These are phyloP conservation scores for Morinoia aosen DNA, from an alignment of 2,888 invertebrate species.

Conservation along the genomic window DNA sequence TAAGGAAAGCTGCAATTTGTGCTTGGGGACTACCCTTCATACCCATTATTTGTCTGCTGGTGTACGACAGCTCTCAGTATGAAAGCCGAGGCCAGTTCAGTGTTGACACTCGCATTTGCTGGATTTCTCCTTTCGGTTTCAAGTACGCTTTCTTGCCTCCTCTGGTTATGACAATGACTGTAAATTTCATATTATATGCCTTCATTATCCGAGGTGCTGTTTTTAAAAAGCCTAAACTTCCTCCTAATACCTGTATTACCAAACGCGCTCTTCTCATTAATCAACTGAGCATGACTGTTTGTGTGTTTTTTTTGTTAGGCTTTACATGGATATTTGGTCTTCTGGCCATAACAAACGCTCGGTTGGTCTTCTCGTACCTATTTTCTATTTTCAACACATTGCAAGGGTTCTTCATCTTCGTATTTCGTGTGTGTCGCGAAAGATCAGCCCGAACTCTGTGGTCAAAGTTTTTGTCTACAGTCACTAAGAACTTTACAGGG, in stretches of 20 bases:
- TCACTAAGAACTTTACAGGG: constrained; percentile 53
- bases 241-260: constrained; percentile 74
- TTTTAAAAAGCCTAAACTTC: constrained; percentile 73
- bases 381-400: constrained; percentile 70
- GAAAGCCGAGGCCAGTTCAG: constrained; percentile 64
- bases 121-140: constrained; percentile 73
- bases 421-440: constrained; percentile 62
- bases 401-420: constrained; percentile 67
- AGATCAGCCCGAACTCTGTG: constrained; percentile 52
- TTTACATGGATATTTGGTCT: constrained; percentile 71
- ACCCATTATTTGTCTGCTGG: constrained; percentile 75
- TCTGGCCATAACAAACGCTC: constrained; percentile 70
- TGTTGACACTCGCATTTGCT: constrained; percentile 70
- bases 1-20: constrained; percentile 77
- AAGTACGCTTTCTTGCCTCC: constrained; percentile 75
- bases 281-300: constrained; percentile 71
- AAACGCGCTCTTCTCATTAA: constrained; percentile 69
- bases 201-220: constrained; percentile 72
- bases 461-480: constrained; percentile 59
- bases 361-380: constrained; percentile 70
- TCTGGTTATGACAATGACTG: constrained; percentile 74
- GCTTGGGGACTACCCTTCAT: constrained; percentile 79
- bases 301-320: constrained; percentile 71
- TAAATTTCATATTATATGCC: constrained; percentile 76
- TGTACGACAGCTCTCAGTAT: constrained; percentile 68